Base-by-base conservation (phyloP, 2,797 vertebrate genomes). In the Hafferia zeledoni region DNA sequence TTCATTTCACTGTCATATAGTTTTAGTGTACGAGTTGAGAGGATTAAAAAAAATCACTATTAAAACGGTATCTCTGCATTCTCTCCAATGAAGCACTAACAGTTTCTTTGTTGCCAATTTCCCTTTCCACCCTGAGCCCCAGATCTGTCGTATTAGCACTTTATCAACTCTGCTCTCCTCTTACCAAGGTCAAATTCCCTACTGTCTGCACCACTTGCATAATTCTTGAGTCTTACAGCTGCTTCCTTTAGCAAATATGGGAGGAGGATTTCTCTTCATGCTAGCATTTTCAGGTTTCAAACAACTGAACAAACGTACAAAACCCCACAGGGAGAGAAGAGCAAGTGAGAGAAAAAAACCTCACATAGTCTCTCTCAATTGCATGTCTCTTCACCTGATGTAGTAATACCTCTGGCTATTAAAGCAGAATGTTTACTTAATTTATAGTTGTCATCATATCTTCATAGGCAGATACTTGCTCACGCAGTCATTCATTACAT, bases 151-250 rank as follows among this genome's bases (percentile, higher is more conserved):
- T 71, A 52, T 67, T 52, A 87, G 33, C 79, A 49, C 43, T 77
- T 82, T 25, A 92, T 67, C 81, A 80, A 39, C 49, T 47, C 70
- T 30, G 30, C 25, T 78, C 69, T 83, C 43, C 20, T 71, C 39
- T 87, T 93, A 63, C 53, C 76, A 87, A 92, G 41, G 53, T 69
- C 77, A 77, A 93, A 90, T 84, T 67, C 74, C 68, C 50, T 60
- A 59, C 81, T 50, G 28, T 53, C 63, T 85, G 61, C 23, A 95
- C 9, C 2, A 11, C 60, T 19, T 43, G 65, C 46, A 25, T 39
- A 84, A 77, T 63, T 55, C 67, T 79, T 0, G 1, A 70, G 27
- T 60, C 67, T 90, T 88, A 82, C 15, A 80, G 63, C 57, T 78
- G 25, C 35, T 71, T 91, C 35, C 39, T 89, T 83, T 31, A 85